phyloP scores from a whole-genome alignment of 2,113 vertebrate species.

The Amia ocellicauda region DNA sequence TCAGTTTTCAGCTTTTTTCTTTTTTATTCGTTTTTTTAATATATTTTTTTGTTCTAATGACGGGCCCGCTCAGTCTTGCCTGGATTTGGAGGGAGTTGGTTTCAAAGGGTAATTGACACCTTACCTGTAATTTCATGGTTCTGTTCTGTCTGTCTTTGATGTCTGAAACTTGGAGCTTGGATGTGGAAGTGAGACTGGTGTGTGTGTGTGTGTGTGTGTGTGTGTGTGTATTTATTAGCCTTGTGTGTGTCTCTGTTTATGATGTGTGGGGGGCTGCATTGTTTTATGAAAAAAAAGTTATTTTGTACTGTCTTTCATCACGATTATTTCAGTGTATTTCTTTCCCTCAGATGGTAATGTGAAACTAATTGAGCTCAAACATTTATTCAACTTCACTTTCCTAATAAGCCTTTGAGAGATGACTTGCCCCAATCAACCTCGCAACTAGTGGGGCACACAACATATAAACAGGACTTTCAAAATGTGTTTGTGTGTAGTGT shows the following conservation, averaged over 20 bases:
- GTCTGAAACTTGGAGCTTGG: conserved; percentile 57
- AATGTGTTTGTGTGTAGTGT: too few species aligned
- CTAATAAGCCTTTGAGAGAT: not conserved
- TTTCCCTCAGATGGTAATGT: conserved; percentile 8
- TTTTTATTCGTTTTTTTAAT: conserved; percentile 56
- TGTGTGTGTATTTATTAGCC: conserved; percentile 21
- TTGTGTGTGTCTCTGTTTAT: conserved; percentile 9
- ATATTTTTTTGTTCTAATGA: conserved; percentile 70
- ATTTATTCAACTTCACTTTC: not conserved
- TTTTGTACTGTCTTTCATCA: conserved; percentile 18
- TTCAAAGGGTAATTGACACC: conserved; percentile 81
- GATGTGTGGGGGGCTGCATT: not conserved
- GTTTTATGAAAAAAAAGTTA: conserved; percentile 16
- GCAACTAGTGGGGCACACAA: not conserved
- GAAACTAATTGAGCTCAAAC: conserved; percentile 24
- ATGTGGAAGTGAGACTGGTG: conserved; percentile 39
- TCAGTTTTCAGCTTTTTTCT: conserved; percentile 37
- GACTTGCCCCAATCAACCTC: not conserved
- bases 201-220: conserved; percentile 14
- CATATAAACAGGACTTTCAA: too few species aligned
- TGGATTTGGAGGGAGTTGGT: conserved; percentile 70
- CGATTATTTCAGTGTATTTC: conserved; percentile 18
- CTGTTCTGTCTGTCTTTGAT: conserved; percentile 76
- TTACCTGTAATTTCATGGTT: conserved; percentile 78
- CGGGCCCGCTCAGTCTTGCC: conserved; percentile 72